Evolutionary conservation across 2,113 vertebrate genomes (phyloP).

Genomic region (Galeopterus variegatus): DNA sequence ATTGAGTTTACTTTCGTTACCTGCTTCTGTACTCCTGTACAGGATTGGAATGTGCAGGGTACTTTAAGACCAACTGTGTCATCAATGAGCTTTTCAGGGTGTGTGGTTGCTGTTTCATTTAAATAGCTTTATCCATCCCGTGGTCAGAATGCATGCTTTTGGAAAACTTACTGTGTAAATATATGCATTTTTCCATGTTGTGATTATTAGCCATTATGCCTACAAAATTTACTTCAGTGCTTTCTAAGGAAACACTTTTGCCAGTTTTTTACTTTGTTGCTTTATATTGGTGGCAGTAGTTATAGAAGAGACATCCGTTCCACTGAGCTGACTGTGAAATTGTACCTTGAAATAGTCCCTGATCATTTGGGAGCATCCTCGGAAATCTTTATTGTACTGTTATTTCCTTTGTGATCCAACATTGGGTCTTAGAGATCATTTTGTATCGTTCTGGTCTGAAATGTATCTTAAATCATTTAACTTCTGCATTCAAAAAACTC

Average conservation of each 20-base stretch:
- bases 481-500: not conserved
- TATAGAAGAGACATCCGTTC: not conserved
- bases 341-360: not conserved
- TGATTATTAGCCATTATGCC: not conserved
- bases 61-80: not conserved
- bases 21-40: not conserved
- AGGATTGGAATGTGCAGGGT: not conserved
- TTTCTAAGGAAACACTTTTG: not conserved
- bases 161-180: not conserved
- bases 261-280: not conserved
- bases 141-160: not conserved
- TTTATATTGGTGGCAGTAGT: not conserved
- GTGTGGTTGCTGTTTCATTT: not conserved
- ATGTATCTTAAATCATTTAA: not conserved
- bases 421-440: not conserved
- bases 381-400: not conserved
- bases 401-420: not conserved
- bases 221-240: not conserved
- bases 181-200: not conserved
- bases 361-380: not conserved
- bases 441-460: constrained; percentile 7
- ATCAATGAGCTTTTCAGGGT: not conserved
- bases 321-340: not conserved
- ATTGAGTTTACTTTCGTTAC: not conserved
- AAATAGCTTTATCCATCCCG: not conserved